A percentile compares a stretch with the other conserved stretches of the same genome.
Evolutionary conservation across 1,140 invertebrate genomes (phyloP).

Genomic region (Panulirus ornatus): DNA sequence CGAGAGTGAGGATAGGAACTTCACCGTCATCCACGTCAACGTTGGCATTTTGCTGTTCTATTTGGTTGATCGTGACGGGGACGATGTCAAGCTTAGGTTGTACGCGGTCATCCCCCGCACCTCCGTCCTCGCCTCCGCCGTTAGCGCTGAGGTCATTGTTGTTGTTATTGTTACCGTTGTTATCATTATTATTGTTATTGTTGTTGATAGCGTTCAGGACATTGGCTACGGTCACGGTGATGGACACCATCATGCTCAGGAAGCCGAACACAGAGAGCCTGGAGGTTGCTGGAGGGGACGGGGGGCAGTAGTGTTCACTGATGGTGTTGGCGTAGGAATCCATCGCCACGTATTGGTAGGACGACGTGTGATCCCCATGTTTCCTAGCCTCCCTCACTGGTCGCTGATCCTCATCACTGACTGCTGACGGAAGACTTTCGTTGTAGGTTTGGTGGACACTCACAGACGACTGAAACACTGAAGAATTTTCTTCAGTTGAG

Average conservation of each 20-base stretch:
- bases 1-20: slow-evolving; percentile 3
- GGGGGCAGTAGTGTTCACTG: slow-evolving; percentile 54
- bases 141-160: slow-evolving; percentile 46
- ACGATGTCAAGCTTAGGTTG: background rate
- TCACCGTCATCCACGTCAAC: slow-evolving; percentile 30
- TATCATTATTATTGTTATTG: slow-evolving; percentile 65
- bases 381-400: too few relatives aligned
- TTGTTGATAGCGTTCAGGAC: slow-evolving; percentile 67
- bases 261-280: slow-evolving; percentile 80
- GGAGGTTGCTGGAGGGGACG: slow-evolving; percentile 78
- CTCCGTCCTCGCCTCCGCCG: background rate
- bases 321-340: slow-evolving; percentile 44
- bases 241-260: slow-evolving; percentile 76
- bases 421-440: too few relatives aligned
- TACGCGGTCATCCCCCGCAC: background rate
- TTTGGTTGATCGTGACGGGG: slow-evolving; percentile 40
- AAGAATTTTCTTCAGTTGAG: too few relatives aligned
- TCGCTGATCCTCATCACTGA: too few relatives aligned
- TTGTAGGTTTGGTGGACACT: too few relatives aligned
- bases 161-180: slow-evolving; percentile 63
- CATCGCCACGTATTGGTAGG: slow-evolving; percentile 33
- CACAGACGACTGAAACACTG: too few relatives aligned
- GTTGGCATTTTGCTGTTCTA: slow-evolving; percentile 48
- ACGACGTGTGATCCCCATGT: too few relatives aligned
- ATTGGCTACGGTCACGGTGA: slow-evolving; percentile 43